Percentiles rank a stretch among this genome's conserved stretches.
Conservation (phyloP, 1,140 invertebrate genomes). For the Meteorus sp. region DNA sequence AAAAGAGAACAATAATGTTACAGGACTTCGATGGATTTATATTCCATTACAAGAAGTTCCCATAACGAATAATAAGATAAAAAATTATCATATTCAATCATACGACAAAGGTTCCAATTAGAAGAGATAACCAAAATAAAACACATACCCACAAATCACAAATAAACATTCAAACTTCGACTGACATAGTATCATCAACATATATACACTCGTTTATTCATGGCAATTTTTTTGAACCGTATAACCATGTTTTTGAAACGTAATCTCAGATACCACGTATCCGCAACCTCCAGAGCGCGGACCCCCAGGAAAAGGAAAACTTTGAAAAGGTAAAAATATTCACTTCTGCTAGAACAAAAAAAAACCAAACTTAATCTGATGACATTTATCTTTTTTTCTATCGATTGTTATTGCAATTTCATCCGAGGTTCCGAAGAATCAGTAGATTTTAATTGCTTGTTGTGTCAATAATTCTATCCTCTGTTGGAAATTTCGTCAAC, state of each 20-base stretch:
- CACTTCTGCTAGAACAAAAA: slow-evolving; percentile 38
- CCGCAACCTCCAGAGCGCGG: slow-evolving; percentile 57
- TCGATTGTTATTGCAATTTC: no score
- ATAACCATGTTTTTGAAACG: slow-evolving; percentile 53
- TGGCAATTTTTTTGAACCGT: slow-evolving; percentile 33
- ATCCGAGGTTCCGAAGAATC: no score
- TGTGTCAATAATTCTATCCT: no score
- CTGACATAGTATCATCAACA: slow-evolving; percentile 11
- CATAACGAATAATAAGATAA: background rate
- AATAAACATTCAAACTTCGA: background rate
- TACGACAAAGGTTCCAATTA: background rate
- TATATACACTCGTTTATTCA: slow-evolving; percentile 16
- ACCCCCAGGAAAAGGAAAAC: slow-evolving; percentile 71
- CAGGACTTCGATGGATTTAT: background rate
- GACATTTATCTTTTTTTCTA: no score
- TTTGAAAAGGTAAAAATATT: slow-evolving; percentile 70
- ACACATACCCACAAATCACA: no score
- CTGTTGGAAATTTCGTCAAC: background rate
- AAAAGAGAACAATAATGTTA: background rate
- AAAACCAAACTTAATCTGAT: no score
- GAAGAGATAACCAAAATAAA: background rate
- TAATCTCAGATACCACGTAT: slow-evolving; percentile 63
- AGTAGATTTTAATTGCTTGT: background rate
- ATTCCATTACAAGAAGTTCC: no score
- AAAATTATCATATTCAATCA: background rate